Evolutionary conservation across 2,797 vertebrate genomes (phyloP).

Genomic region (Neoniphon sammara): DNA sequence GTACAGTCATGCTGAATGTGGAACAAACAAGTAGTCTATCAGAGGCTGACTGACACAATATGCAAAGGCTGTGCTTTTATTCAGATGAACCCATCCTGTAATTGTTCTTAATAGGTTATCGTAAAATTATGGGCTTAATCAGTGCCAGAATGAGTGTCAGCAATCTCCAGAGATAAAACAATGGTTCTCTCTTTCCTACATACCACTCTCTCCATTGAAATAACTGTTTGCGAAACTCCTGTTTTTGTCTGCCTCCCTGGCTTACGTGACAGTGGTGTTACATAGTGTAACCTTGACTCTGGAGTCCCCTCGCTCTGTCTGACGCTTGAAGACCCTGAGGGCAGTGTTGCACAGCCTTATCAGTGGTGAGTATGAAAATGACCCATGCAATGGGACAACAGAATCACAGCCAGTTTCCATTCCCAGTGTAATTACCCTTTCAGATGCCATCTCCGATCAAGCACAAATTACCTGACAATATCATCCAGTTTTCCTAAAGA

Average conservation of each 20-base stretch:
- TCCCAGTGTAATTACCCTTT: neutral
- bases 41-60: neutral
- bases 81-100: neutral
- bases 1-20: neutral
- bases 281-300: neutral
- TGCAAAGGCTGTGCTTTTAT: neutral
- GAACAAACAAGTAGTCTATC: neutral
- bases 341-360: neutral
- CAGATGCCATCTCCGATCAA: constrained; percentile 1
- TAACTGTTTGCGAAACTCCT: neutral
- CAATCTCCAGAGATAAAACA: neutral
- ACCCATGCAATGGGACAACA: neutral
- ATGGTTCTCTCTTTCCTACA: too few relatives aligned
- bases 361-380: constrained; percentile 13
- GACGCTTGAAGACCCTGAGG: neutral
- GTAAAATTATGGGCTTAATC: neutral
- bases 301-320: neutral
- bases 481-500: neutral
- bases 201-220: neutral
- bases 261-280: neutral
- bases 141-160: neutral
- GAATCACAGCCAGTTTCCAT: neutral
- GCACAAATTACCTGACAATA: neutral
- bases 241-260: neutral
- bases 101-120: neutral